These are phyloP conservation scores for Litocranius walleri DNA, from an alignment of 2,113 vertebrate genomes.

Conservation along the genomic window DNA sequence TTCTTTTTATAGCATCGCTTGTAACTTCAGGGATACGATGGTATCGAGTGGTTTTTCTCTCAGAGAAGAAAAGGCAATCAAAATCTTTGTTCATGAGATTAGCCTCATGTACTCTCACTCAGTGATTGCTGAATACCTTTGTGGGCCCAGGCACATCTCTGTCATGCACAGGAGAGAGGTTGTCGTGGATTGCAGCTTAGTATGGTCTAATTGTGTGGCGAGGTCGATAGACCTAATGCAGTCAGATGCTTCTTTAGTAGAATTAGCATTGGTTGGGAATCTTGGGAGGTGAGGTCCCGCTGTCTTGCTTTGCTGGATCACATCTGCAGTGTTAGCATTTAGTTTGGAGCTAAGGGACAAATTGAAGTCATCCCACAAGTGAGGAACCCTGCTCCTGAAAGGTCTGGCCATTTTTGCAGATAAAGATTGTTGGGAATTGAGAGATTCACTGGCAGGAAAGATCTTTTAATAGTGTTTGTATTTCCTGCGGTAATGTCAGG, in stretches of 20 bases:
- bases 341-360: neutral
- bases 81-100: constrained; percentile 56
- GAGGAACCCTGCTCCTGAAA: neutral
- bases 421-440: neutral
- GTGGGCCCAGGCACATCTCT: constrained; percentile 11
- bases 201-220: constrained; percentile 16
- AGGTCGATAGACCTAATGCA: neutral
- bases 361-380: neutral
- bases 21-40: neutral
- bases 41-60: constrained; percentile 28
- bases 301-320: neutral
- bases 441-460: neutral
- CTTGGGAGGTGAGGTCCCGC: neutral
- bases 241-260: neutral
- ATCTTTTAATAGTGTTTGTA: neutral
- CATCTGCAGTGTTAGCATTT: neutral
- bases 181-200: neutral
- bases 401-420: neutral
- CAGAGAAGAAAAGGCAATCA: constrained; percentile 58
- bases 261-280: neutral
- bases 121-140: constrained; percentile 5
- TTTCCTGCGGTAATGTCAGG: neutral
- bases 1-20: constrained; percentile 5
- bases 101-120: constrained; percentile 5
- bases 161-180: neutral